A percentile compares a stretch with the other conserved stretches of the same genome.
phyloP scores from a whole-genome alignment of 2,888 invertebrate genomes.

The Mantis religiosa region DNA sequence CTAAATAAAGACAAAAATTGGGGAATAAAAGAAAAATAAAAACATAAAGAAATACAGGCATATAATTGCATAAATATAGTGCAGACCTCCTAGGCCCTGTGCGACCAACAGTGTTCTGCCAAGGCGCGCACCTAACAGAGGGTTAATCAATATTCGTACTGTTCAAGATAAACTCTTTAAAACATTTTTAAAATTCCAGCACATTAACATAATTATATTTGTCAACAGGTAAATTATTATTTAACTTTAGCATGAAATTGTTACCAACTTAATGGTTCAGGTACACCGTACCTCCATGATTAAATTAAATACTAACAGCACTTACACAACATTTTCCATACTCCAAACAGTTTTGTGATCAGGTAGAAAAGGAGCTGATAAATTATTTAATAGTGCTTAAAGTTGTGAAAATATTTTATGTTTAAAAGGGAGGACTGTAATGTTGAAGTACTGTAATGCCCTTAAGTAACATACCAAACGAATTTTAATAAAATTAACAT shows the following conservation, averaged over 20 bases:
- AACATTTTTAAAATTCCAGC: slow-evolving; percentile 5
- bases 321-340: neutral
- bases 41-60: too few relatives aligned
- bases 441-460: neutral
- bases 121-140: too few relatives aligned
- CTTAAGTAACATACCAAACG: neutral
- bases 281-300: neutral
- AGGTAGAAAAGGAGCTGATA: neutral
- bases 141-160: neutral
- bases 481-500: neutral
- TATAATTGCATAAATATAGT: too few relatives aligned
- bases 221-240: neutral
- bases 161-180: neutral
- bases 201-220: slow-evolving; percentile 9
- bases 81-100: too few relatives aligned
- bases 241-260: neutral
- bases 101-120: too few relatives aligned
- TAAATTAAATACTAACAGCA: neutral
- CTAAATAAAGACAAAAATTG: too few relatives aligned
- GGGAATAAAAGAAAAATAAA: too few relatives aligned
- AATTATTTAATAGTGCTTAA: neutral
- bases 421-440: neutral
- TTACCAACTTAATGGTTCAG: neutral
- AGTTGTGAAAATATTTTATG: neutral
- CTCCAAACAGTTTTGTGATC: neutral